Conservation (phyloP, 2,888 invertebrate genomes). For the Hypolimnas misippus region DNA sequence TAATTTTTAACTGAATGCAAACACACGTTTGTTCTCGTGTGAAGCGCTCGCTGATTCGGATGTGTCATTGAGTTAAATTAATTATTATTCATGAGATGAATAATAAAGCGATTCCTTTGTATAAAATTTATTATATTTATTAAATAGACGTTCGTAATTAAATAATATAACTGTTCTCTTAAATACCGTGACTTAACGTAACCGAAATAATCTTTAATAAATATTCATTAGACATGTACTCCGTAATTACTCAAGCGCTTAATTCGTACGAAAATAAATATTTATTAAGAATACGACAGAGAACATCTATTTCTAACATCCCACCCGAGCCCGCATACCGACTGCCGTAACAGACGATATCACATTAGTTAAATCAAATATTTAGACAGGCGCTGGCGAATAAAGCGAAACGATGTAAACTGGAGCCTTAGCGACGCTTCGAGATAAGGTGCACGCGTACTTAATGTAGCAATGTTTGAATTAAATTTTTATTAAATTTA, state of each 20-base stretch:
- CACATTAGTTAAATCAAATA: constrained; percentile 65
- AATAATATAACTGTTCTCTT: neutral
- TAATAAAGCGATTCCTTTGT: neutral
- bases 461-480: constrained; percentile 1
- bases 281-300: constrained; percentile 32
- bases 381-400: constrained; percentile 54
- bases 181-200: neutral
- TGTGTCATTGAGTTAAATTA: neutral
- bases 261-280: constrained; percentile 23
- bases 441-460: constrained; percentile 26
- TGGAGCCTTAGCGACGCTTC: constrained; percentile 40
- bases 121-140: neutral
- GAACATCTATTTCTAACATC: constrained; percentile 20
- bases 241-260: neutral
- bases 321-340: constrained; percentile 40
- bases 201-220: neutral
- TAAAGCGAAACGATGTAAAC: constrained; percentile 53
- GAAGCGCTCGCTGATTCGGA: constrained; percentile 16
- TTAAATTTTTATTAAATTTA: neutral
- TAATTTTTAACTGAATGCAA: constrained; percentile 22
- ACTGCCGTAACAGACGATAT: constrained; percentile 44
- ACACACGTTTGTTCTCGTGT: constrained; percentile 21
- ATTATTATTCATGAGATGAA: neutral
- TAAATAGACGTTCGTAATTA: neutral
- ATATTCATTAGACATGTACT: neutral